These are phyloP conservation scores for Drosophila cognata DNA, from an alignment of 2,888 invertebrate genomes.

Conservation along the genomic window DNA sequence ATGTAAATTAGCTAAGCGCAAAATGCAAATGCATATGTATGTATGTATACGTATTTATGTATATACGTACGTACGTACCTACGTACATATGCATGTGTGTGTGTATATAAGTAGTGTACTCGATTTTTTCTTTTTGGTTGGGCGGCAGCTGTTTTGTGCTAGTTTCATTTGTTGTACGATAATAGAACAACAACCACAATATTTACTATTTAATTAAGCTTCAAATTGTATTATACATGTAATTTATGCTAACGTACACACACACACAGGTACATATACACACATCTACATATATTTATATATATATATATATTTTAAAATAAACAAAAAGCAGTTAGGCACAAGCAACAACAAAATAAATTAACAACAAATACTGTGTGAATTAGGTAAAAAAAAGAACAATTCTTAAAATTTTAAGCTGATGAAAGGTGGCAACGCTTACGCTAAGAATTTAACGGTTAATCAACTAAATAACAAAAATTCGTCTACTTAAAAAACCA, in stretches of 20 bases:
- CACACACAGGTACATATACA: conserved; percentile 16
- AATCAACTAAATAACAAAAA: conserved; percentile 12
- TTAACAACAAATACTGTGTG: conserved; percentile 37
- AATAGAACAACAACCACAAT: conserved; percentile 28
- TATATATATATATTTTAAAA: conserved; percentile 24
- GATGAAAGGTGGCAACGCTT: conserved; percentile 27
- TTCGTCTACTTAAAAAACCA: conserved; percentile 39
- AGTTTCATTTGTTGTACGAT: conserved; percentile 6
- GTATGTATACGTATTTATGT: conserved; percentile 5
- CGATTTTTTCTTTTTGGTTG: conserved; percentile 26
- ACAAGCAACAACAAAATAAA: conserved; percentile 50
- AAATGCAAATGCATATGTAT: conserved; percentile 24
- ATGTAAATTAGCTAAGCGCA: conserved; percentile 41
- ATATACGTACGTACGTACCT: conserved; percentile 2
- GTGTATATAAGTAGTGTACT: conserved; percentile 13
- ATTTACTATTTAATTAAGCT: conserved; percentile 41
- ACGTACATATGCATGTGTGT: conserved; percentile 18
- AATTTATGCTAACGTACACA: conserved; percentile 62
- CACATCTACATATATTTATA: conserved; percentile 3
- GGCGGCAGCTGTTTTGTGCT: conserved; percentile 24
- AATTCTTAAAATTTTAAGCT: conserved; percentile 8
- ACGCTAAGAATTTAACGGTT: conserved; percentile 9
- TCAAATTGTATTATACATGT: conserved; percentile 71
- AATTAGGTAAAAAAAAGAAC: conserved; percentile 21
- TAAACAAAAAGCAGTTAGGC: conserved; percentile 26